Percentiles rank a stretch among this genome's conserved stretches.
phyloP scores from a whole-genome alignment of 2,888 invertebrate genomes.

The Dicroscelio sp. region DNA sequence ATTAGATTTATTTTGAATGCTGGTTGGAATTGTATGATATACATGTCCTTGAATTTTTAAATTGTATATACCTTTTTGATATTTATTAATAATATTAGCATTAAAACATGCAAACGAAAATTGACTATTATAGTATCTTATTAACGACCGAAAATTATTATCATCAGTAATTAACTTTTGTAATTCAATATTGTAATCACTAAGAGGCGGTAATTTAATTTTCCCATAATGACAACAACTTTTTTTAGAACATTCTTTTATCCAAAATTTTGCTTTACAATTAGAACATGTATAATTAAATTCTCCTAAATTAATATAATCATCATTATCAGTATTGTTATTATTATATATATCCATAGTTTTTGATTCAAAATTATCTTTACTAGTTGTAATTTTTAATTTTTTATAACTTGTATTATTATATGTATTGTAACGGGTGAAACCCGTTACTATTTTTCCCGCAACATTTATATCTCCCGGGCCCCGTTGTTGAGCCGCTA shows the following conservation, averaged over 20 bases:
- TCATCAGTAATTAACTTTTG: slow-evolving; percentile 4
- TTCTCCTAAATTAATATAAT: not conserved
- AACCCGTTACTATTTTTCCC: too few relatives aligned
- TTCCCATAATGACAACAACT: slow-evolving; percentile 33
- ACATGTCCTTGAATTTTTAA: slow-evolving; percentile 34
- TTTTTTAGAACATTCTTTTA: slow-evolving; percentile 1
- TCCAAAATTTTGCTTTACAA: not conserved
- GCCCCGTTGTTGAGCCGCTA: too few relatives aligned
- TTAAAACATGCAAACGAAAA: slow-evolving; percentile 41
- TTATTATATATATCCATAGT: too few relatives aligned
- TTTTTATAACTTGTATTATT: too few relatives aligned
- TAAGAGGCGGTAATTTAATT: not conserved
- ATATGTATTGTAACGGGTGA: too few relatives aligned
- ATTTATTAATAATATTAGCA: slow-evolving; percentile 1
- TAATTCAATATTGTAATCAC: not conserved
- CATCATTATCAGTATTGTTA: not conserved
- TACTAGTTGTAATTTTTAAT: too few relatives aligned
- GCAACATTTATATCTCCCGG: too few relatives aligned
- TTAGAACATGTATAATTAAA: slow-evolving; percentile 15
- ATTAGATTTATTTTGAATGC: not conserved
- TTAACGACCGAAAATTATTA: not conserved
- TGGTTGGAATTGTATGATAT: slow-evolving; percentile 7
- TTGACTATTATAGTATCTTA: slow-evolving; percentile 31
- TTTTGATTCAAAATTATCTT: too few relatives aligned
- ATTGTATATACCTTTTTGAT: slow-evolving; percentile 19